phyloP scores from a whole-genome alignment of 1,140 invertebrate species.

The Drosophila seguyi region DNA sequence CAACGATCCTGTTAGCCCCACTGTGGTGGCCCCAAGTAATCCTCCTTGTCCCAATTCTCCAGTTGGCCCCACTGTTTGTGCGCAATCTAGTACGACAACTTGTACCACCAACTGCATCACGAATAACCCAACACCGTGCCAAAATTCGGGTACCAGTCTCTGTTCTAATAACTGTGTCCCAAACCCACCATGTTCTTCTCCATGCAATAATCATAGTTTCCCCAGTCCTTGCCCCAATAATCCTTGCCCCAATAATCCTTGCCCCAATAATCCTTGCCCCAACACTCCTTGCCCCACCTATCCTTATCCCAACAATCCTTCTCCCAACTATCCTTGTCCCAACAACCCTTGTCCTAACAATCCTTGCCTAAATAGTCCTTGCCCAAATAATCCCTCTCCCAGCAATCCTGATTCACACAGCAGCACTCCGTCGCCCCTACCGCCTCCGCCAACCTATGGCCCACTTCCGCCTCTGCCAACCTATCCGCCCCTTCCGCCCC shows the following conservation, averaged over 20 bases:
- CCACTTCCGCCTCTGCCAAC: not conserved
- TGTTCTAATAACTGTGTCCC: not conserved
- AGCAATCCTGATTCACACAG: not conserved
- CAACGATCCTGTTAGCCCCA: slow-evolving; percentile 23
- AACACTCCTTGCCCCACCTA: not conserved
- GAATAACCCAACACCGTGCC: not conserved
- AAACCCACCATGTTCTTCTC: not conserved
- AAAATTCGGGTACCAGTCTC: not conserved
- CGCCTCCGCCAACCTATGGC: slow-evolving; percentile 3
- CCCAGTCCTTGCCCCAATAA: not conserved
- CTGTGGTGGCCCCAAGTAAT: slow-evolving; percentile 1
- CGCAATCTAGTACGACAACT: not conserved
- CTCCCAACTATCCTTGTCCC: not conserved
- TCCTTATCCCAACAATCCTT: not conserved
- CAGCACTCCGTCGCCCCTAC: not conserved
- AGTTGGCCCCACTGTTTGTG: not conserved
- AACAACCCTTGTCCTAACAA: not conserved
- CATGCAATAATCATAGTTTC: not conserved
- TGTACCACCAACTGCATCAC: slow-evolving; percentile 1
- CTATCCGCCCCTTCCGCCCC: not conserved
- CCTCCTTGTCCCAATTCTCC: slow-evolving; percentile 23
- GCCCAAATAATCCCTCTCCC: not conserved
- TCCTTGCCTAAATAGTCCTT: not conserved
- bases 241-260: not conserved
- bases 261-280: not conserved